phyloP scores from a whole-genome alignment of 2,113 vertebrate species.

The Carassius carassius region DNA sequence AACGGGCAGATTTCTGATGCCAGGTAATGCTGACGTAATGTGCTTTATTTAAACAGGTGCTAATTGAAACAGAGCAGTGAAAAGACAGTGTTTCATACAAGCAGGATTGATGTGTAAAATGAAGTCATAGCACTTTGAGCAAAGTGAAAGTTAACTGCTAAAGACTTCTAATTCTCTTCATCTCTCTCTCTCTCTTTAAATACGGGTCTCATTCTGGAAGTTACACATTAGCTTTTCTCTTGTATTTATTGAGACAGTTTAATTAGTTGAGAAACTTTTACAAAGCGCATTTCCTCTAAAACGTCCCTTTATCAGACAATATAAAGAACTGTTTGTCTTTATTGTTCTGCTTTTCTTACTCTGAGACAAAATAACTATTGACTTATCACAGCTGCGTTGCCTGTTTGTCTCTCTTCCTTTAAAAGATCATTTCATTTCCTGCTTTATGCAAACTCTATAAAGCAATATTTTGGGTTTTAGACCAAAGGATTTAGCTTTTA shows the following conservation, averaged over 20 bases:
- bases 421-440: constrained; percentile 54
- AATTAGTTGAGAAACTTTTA: constrained; percentile 54
- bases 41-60: constrained; percentile 44
- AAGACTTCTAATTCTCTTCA: background rate
- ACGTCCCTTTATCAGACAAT: constrained; percentile 46
- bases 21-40: background rate
- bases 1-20: background rate
- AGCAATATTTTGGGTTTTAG: constrained; percentile 41
- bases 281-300: constrained; percentile 49
- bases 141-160: background rate
- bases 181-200: background rate
- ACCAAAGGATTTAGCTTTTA: constrained; percentile 45
- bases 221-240: constrained; percentile 1
- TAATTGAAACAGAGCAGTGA: constrained; percentile 47
- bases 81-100: background rate
- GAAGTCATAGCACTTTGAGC: background rate
- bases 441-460: constrained; percentile 48
- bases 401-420: constrained; percentile 43
- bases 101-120: background rate
- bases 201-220: background rate
- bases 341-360: constrained; percentile 55
- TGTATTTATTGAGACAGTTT: constrained; percentile 45
- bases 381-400: constrained; percentile 50
- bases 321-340: constrained; percentile 51
- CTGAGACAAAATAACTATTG: constrained; percentile 47